A percentile compares a stretch with the other conserved stretches of the same genome.
These are phyloP conservation scores for Chelonia mydas DNA, from an alignment of 2,797 vertebrate species.

Conservation along the genomic window DNA sequence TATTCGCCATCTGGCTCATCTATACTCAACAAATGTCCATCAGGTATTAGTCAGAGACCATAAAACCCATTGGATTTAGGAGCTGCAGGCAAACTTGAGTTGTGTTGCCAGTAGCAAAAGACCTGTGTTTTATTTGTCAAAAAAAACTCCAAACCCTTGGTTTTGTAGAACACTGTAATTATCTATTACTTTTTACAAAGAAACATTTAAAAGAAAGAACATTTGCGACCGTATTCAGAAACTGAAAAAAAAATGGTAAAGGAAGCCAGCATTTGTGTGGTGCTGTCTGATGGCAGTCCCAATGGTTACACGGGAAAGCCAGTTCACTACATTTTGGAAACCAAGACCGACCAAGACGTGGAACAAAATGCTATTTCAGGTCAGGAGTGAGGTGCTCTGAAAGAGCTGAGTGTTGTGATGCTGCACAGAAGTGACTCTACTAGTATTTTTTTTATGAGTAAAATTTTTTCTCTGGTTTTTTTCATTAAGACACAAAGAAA, in stretches of 20 bases:
- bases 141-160: neutral
- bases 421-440: too few species aligned
- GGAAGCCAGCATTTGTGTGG: too few species aligned
- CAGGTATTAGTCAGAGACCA: neutral
- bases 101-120: fast-evolving
- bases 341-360: too few species aligned
- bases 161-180: neutral
- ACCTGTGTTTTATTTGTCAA: neutral
- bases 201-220: neutral
- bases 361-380: too few species aligned
- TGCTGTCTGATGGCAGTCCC: too few species aligned
- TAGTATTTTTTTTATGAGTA: too few species aligned
- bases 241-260: neutral
- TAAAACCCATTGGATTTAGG: fast-evolving
- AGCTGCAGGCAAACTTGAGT: neutral
- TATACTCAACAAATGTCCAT: fast-evolving
- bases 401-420: too few species aligned
- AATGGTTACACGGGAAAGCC: too few species aligned
- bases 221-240: neutral
- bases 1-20: fast-evolving
- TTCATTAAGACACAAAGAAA: neutral
- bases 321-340: too few species aligned
- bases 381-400: too few species aligned
- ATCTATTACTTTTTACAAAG: neutral
- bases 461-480: too few species aligned